Conservation (phyloP, 2,113 vertebrate species). For the Tachuris rubrigastra region DNA sequence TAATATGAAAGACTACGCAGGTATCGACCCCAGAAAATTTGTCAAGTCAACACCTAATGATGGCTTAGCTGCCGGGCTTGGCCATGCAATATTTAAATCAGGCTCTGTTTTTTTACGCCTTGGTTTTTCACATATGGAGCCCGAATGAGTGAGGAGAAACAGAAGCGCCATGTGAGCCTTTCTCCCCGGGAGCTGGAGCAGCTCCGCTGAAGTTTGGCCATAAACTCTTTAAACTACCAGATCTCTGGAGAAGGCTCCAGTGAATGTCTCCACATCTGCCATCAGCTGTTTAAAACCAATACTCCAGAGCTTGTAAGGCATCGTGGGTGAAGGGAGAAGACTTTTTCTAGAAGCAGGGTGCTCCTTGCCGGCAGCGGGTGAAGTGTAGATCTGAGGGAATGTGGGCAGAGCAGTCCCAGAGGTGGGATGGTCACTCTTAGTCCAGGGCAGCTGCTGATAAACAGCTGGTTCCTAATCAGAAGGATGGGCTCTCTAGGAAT, state of each 20-base stretch:
- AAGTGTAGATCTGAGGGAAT: background rate
- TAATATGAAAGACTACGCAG: background rate
- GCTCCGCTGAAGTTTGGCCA: background rate
- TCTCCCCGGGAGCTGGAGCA: background rate
- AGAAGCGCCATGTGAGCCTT: background rate
- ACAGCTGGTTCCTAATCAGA: background rate
- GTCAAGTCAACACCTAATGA: slow-evolving; percentile 55
- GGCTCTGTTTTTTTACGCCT: background rate
- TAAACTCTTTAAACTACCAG: background rate
- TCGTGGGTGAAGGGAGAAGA: background rate
- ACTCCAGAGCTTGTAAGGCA: background rate
- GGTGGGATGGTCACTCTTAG: background rate
- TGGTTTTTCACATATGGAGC: background rate
- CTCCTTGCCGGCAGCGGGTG: rapidly evolving
- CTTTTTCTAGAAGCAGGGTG: background rate
- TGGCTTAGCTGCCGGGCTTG: slow-evolving; percentile 31
- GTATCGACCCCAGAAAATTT: slow-evolving; percentile 49
- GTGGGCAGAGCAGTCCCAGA: rapidly evolving
- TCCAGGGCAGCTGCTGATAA: background rate
- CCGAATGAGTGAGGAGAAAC: background rate
- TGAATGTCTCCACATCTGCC: background rate
- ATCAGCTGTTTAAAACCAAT: background rate
- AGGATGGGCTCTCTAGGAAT: background rate
- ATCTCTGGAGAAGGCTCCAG: background rate
- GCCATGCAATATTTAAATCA: background rate